Conservation (phyloP, 1,140 invertebrate species). For the Hesperophylax magnus region DNA sequence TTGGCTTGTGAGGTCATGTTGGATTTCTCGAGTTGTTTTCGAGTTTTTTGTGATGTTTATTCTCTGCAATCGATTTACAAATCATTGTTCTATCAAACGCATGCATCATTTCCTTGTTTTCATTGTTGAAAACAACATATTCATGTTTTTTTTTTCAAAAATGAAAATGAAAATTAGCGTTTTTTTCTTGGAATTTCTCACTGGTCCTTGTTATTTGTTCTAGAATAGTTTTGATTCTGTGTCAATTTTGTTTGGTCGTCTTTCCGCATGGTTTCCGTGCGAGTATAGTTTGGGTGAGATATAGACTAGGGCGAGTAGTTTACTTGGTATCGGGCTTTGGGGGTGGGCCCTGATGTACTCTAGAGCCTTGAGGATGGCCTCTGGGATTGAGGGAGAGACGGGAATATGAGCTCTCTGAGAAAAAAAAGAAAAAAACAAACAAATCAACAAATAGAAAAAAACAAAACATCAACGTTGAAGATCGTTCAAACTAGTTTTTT, state of each 20-base stretch:
- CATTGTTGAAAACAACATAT: no score
- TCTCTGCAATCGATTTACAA: no score
- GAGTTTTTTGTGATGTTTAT: no score
- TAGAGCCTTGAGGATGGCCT: constrained; percentile 70
- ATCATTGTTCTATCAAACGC: no score
- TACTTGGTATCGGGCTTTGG: constrained; percentile 27
- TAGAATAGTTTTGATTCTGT: no score
- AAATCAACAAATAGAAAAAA: background rate
- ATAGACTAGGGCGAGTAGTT: background rate
- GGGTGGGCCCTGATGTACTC: constrained; percentile 61
- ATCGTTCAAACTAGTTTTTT: no score
- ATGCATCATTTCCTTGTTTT: no score
- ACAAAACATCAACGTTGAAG: background rate
- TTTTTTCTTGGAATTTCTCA: background rate
- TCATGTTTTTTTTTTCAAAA: no score
- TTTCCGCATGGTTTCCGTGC: background rate
- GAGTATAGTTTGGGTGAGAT: background rate
- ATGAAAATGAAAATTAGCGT: background rate
- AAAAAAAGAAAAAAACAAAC: constrained; percentile 13
- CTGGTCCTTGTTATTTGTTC: background rate
- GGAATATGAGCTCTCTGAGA: constrained; percentile 71
- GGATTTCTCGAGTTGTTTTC: no score
- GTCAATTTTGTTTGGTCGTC: background rate
- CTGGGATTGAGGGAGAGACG: constrained; percentile 75
- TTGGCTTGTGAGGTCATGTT: background rate